A percentile compares a stretch with the other conserved stretches of the same genome.
phyloP scores from a whole-genome alignment of 2,113 vertebrate genomes.

The Antechinus flavipes region DNA sequence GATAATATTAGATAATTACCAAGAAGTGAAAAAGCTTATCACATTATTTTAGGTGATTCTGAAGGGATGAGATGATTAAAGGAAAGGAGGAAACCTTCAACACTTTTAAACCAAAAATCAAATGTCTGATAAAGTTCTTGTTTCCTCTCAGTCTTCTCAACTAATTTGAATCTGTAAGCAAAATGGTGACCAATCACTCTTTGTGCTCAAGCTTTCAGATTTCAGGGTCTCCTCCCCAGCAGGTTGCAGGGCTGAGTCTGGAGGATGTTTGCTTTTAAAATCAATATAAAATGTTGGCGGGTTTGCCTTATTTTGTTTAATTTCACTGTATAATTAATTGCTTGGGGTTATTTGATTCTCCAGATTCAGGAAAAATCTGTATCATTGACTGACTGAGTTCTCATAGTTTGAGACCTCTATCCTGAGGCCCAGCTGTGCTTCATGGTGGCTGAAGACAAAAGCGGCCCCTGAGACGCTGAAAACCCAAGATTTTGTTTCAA shows the following conservation, averaged over 20 bases:
- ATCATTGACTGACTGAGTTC: constrained; percentile 12
- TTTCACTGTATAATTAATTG: constrained; percentile 37
- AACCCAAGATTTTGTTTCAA: constrained; percentile 45
- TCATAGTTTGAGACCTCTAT: constrained; percentile 16
- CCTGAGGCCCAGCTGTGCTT: background rate
- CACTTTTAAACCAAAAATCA: constrained; percentile 75
- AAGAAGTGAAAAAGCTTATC: constrained; percentile 48
- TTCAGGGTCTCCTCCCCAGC: background rate
- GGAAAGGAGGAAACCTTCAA: constrained; percentile 64
- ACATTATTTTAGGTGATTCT: constrained; percentile 60
- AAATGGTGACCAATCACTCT: constrained; percentile 6
- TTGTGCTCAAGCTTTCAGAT: constrained; percentile 53
- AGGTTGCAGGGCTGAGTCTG: background rate
- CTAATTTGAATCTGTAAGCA: constrained; percentile 67
- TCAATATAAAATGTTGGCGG: background rate
- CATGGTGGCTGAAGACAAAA: constrained; percentile 28
- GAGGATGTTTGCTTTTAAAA: background rate
- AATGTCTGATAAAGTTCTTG: constrained; percentile 61
- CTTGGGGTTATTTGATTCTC: constrained; percentile 17
- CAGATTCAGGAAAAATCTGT: constrained; percentile 22
- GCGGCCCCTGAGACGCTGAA: constrained; percentile 30
- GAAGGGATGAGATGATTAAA: background rate
- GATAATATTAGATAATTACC: constrained; percentile 44
- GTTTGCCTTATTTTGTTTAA: background rate
- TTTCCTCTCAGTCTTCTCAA: constrained; percentile 69